Evolutionary conservation across 1,140 invertebrate species (phyloP).

Genomic region (Batillaria attramentaria): DNA sequence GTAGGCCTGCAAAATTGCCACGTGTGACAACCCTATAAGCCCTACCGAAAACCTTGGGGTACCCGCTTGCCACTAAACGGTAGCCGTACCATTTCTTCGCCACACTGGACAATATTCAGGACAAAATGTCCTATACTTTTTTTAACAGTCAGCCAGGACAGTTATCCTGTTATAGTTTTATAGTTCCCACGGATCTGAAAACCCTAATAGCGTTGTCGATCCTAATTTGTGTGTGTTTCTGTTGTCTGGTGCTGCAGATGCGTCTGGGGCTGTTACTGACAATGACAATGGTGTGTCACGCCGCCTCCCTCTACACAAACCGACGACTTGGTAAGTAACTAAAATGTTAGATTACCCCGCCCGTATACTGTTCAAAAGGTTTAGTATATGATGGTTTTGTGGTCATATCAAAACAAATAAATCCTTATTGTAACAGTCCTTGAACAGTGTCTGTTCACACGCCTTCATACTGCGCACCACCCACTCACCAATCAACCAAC

Average conservation of each 20-base stretch:
- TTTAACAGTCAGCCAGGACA: too few species aligned
- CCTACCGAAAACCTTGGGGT: too few species aligned
- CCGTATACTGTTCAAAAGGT: not conserved
- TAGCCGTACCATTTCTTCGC: too few species aligned
- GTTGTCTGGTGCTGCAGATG: not conserved
- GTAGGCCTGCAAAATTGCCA: too few species aligned
- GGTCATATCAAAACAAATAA: not conserved
- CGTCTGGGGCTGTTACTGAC: constrained; percentile 16
- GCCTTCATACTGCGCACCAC: not conserved
- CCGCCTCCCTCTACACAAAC: constrained; percentile 13
- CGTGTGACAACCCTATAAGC: too few species aligned
- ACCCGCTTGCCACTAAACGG: too few species aligned
- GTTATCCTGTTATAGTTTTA: too few species aligned
- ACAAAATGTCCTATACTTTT: too few species aligned
- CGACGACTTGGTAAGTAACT: not conserved
- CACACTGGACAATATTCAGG: too few species aligned
- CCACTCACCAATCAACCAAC: not conserved
- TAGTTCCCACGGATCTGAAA: not conserved
- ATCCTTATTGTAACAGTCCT: not conserved
- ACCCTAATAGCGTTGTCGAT: not conserved
- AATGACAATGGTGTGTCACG: constrained; percentile 21
- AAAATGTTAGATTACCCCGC: not conserved
- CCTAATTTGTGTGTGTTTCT: not conserved
- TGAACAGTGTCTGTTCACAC: not conserved
- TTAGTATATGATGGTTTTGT: not conserved